These are phyloP conservation scores for Actinemys pallida DNA, from an alignment of 2,113 vertebrate genomes.

Conservation along the genomic window DNA sequence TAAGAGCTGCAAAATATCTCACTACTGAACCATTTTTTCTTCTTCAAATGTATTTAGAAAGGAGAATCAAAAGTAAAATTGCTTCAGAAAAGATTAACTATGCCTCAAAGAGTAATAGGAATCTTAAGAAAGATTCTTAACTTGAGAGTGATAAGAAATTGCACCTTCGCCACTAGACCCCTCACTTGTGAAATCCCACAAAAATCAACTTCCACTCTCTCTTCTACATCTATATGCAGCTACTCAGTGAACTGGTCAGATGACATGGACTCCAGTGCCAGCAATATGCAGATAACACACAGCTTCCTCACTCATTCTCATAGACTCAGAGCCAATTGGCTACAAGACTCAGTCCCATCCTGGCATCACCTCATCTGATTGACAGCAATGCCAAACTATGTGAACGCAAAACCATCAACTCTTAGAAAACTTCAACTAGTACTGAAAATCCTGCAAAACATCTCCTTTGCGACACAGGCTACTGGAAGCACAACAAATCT, in stretches of 20 bases:
- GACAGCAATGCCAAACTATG: background rate
- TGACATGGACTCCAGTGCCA: background rate
- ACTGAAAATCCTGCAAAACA: background rate
- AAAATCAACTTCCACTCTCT: background rate
- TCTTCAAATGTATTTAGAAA: background rate
- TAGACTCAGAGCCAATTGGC: background rate
- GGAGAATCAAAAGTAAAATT: background rate
- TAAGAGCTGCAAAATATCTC: background rate
- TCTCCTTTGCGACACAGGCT: background rate
- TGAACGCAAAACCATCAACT: background rate
- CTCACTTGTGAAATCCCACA: background rate
- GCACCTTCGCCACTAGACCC: background rate
- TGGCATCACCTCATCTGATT: background rate
- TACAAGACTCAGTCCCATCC: background rate
- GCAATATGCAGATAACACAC: background rate
- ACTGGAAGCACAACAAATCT: background rate
- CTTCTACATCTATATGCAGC: background rate
- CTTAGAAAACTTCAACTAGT: background rate
- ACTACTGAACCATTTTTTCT: background rate
- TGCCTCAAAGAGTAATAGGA: background rate
- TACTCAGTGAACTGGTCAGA: background rate
- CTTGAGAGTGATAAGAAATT: background rate
- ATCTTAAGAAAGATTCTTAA: conserved; percentile 4
- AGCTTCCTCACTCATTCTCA: background rate
- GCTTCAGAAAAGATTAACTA: conserved; percentile 1